Base-by-base conservation (phyloP, 2,797 vertebrate species). In the Varecia variegata region DNA sequence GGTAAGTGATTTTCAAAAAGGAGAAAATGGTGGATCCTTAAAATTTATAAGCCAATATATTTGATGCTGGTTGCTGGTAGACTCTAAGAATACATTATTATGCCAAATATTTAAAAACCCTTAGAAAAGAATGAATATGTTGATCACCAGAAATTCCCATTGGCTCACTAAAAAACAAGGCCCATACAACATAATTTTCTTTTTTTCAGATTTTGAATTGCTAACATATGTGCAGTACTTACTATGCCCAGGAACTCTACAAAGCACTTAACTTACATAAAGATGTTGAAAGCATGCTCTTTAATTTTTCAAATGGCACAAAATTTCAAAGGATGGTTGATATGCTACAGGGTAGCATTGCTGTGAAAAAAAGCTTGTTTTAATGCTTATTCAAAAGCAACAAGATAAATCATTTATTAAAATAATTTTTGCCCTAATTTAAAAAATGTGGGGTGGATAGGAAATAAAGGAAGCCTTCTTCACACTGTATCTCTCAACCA, bases 61-160 rank as follows among this genome's bases (percentile, higher is more conserved):
- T 89, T 86, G 71, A 89, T 79, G 68, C n/a, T 95, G 15, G 70
- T 74, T 73, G 20, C 8, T 83, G 21, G 6, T 86, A 74, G 62
- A 96, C 43, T 91, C 45, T 50, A 92, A 85, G 60, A 92, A 73
- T 94, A 1, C 1, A 27, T 70, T 93, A 71, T 87, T 86, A 85
- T 87, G 35, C 4, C n/a, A 94, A 91, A 62, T 89, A 85, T 86
- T 70, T 40, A 27, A 84, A 89, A 71, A 58, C 65, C 0, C 25
- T 96, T 88, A 68, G 23, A 77, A 91, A 77, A 88, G 21, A 93
- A 77, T 27, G 38, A 71, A 13, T 77, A 27, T 81, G 40, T 70
- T 68, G 21, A 86, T 56, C 50, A 43, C 30, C 21, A 74, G 90
- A 85, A 68, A 90, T 83, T 83, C 25, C 35, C 60, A 89, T 38